These are phyloP conservation scores for Molanna angustata DNA, from an alignment of 2,888 invertebrate species.

Conservation along the genomic window DNA sequence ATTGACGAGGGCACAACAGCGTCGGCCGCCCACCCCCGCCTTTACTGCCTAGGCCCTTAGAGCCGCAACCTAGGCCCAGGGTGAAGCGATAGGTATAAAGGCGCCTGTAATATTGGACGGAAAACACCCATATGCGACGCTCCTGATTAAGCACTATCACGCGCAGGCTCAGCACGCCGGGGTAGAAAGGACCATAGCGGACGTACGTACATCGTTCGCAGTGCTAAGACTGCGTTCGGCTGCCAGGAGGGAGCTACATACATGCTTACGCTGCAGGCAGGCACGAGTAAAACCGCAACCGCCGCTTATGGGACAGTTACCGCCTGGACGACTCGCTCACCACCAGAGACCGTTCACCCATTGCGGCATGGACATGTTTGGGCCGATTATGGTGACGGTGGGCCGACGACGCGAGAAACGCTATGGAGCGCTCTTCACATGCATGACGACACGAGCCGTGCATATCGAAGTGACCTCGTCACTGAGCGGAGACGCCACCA, in stretches of 20 bases:
- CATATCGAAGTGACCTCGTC: neutral
- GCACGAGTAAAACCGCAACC: conserved; percentile 18
- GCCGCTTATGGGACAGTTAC: conserved; percentile 32
- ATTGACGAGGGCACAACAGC: too few relatives aligned
- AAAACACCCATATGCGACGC: neutral
- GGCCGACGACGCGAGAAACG: conserved; percentile 26
- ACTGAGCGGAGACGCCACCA: neutral
- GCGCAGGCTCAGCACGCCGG: neutral
- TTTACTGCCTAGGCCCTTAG: too few relatives aligned
- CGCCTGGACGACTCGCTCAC: conserved; percentile 28
- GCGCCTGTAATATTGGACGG: neutral
- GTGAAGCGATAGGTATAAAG: neutral
- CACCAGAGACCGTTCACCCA: conserved; percentile 30
- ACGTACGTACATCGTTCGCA: neutral
- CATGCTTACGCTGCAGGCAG: neutral
- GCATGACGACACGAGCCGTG: neutral
- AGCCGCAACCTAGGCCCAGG: too few relatives aligned
- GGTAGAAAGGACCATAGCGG: neutral
- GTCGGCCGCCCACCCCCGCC: neutral
- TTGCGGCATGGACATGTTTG: conserved; percentile 33
- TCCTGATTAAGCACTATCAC: neutral
- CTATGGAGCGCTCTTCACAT: conserved; percentile 1
- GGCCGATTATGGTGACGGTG: conserved; percentile 26
- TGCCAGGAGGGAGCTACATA: neutral
- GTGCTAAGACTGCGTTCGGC: neutral